Conservation (phyloP, 2,113 vertebrate species). For the Meriones unguiculatus region DNA sequence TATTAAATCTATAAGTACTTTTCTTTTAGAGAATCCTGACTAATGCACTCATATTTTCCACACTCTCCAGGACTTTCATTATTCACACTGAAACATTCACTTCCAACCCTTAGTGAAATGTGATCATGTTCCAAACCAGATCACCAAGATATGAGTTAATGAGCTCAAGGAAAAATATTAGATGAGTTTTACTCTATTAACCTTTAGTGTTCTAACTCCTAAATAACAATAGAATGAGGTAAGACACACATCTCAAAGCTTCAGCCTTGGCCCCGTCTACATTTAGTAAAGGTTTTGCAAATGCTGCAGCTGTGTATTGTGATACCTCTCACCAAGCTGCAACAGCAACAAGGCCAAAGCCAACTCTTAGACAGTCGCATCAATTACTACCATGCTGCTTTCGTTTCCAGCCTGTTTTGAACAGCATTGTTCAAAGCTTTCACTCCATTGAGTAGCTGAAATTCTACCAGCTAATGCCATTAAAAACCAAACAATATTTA, state of each 20-base stretch:
- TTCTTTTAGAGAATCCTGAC: not conserved
- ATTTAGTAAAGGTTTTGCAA: constrained; percentile 38
- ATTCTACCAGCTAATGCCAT: constrained; percentile 40
- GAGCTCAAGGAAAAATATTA: not conserved
- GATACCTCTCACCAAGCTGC: not conserved
- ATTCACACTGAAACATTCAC: constrained; percentile 3
- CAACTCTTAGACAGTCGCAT: not conserved
- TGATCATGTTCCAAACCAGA: constrained; percentile 7
- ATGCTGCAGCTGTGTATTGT: not conserved
- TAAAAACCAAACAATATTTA: not conserved
- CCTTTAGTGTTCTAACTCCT: not conserved
- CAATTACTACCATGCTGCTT: not conserved
- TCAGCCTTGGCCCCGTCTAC: constrained; percentile 28
- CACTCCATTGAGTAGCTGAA: not conserved
- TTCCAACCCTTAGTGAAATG: not conserved
- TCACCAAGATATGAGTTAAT: not conserved
- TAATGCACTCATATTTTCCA: not conserved
- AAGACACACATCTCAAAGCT: not conserved
- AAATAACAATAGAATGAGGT: constrained; percentile 46
- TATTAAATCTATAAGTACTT: not conserved
- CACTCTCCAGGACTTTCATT: not conserved
- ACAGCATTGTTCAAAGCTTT: not conserved
- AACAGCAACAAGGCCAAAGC: constrained; percentile 10
- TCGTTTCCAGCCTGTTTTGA: not conserved
- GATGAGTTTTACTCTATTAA: not conserved